Base-by-base conservation (phyloP, 2,797 vertebrate species). In the Clarias platycephalus region DNA sequence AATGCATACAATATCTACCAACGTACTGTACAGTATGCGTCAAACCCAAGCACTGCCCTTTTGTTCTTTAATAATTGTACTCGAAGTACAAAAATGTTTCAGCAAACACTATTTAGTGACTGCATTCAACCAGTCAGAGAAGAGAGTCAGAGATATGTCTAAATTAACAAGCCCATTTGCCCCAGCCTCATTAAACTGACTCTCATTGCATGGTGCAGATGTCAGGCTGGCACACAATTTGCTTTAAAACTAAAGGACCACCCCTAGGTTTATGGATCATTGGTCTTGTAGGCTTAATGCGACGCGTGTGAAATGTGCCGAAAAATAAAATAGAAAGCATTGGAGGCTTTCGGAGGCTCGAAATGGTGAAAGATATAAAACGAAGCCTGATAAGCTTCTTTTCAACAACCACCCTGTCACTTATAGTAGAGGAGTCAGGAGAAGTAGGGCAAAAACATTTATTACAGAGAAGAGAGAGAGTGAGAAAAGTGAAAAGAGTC, bases 351-450 rank as follows among this genome's bases (percentile, higher is more conserved):
- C 80, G 34, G 40, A 67, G 62, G 68, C 83, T 75, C 57, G 37
- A 72, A 83, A 83, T 58, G 64, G 81, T 63, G 67, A 86, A 82
- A 83, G 72, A 86, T 86, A 85, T 83, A 40, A 83, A 88, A 86
- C 85, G 72, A 34, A 74, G 78, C 62, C 85, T 81, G 88, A 88
- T 89, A 90, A 89, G 86, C 84, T 44, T 66, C 37, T 58, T 76
- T 82, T 77, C 86, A 83, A 86, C 78, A 84, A 24, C 74, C 49
- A 67, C 62, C 64, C 67, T 88, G 80, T 40, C 66, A 83, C 86
- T 86, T 82, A 60, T 82, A 37, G 34, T 75, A 49, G 60, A 3
- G 12, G 44, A 31, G 49, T 53, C 37, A 57, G 78, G 53, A 64
- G 40, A 67, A 53, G 26, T 66, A 55, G 44, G 49, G 66, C 28